Evolutionary conservation across 2,888 invertebrate species (phyloP).

Genomic region (Leptothorax acervorum): DNA sequence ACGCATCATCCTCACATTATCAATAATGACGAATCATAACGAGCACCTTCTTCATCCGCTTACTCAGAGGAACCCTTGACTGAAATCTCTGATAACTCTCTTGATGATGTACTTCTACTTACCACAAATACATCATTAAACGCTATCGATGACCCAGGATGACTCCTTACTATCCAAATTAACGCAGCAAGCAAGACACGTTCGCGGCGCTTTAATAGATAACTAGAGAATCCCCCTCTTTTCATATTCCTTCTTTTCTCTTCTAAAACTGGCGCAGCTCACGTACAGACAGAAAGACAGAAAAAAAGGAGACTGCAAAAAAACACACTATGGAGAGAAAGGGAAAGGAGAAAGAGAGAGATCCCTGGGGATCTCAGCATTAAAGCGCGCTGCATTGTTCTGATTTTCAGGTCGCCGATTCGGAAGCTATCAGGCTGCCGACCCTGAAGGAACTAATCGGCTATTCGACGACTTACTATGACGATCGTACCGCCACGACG

Average conservation of each 20-base stretch:
- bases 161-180: slow-evolving; percentile 39
- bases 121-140: slow-evolving; percentile 43
- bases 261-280: slow-evolving; percentile 46
- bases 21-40: slow-evolving; percentile 48
- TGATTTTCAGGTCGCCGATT: slow-evolving; percentile 83
- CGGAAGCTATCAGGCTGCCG: slow-evolving; percentile 77
- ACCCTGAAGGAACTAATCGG: slow-evolving; percentile 82
- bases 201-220: slow-evolving; percentile 48
- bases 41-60: slow-evolving; percentile 15
- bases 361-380: slow-evolving; percentile 51
- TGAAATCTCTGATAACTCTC: slow-evolving; percentile 39
- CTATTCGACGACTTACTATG: slow-evolving; percentile 62
- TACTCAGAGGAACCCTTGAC: slow-evolving; percentile 39
- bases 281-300: slow-evolving; percentile 39
- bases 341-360: slow-evolving; percentile 59
- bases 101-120: slow-evolving; percentile 21
- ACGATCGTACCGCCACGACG: slow-evolving; percentile 46
- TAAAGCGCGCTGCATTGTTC: slow-evolving; percentile 75
- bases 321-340: slow-evolving; percentile 11
- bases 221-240: slow-evolving; percentile 53
- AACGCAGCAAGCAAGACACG: slow-evolving; percentile 53
- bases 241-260: slow-evolving; percentile 65
- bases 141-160: slow-evolving; percentile 41
- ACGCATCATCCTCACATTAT: slow-evolving; percentile 31
- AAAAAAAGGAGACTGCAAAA: slow-evolving; percentile 15